Evolutionary conservation across 2,888 invertebrate genomes (phyloP), one percentile per base, ranked within the genome.

Genomic region (Deilephila porcellus): DNA sequence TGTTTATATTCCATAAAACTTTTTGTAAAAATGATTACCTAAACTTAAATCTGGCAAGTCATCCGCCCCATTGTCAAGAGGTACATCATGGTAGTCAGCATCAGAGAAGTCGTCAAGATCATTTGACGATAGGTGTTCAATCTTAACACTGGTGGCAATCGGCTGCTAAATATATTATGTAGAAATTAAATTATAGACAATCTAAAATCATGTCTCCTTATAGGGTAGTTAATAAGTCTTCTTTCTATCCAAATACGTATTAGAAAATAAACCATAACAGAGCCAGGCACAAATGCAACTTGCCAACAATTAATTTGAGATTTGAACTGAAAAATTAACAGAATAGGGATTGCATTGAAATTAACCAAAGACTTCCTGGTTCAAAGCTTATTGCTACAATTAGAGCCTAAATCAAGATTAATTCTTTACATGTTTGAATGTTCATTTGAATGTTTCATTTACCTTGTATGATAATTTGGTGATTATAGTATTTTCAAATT

Each of bases 61-160:
- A 60, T 88, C 85, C 56, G 85, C 76, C 25, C 75, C 82, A 77
- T 80, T 82, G 52, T 75, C 79, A 6, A 80, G 74, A 7, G 84
- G 80, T 34, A 85, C 76, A 70, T 80, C 76, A 70, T 80, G 78
- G 74, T 83, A 88, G 76, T 91, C 90, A 73, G 77, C 80, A 75
- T 90, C 91, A 8, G 85, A 80, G 76, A 85, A 87, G 59, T 88
- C 88, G 76, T 88, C 85, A 62, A 81, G 78, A 34, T 88, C 88
- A 76, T 86, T 82, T 53, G 75, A 75, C 53, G 76, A 73, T 14
- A 81, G 74, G 62, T 87, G 80, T 82, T 92, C 92, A n/a, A 84
- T 85, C 79, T 92, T 92, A 19, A 92, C 87, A 76, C 76, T 80
- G 71, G 82, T 74, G 19, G 71, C 63, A 14, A 56, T 32, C 37